Percentiles rank a stretch among this genome's conserved stretches.
Conservation (phyloP, 2,797 vertebrate genomes). For the Phalloptychus januarius region DNA sequence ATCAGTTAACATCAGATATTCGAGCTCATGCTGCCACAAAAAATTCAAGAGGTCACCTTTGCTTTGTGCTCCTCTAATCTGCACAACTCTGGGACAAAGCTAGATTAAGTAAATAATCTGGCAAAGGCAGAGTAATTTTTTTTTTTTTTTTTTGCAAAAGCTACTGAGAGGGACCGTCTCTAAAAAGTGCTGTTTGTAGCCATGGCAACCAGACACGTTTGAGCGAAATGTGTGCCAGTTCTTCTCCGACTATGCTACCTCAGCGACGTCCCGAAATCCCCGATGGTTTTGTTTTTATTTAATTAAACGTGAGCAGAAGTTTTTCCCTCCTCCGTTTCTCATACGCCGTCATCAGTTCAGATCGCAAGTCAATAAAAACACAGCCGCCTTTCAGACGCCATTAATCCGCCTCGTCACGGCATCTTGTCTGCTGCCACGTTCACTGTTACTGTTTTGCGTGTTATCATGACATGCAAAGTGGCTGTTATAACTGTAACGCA, state of each 20-base stretch:
- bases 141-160: background rate
- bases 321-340: conserved; percentile 4
- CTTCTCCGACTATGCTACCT: conserved; percentile 26
- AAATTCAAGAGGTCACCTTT: conserved; percentile 49
- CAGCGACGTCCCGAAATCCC: conserved; percentile 9
- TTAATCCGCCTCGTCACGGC: conserved; percentile 11
- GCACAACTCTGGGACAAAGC: conserved; percentile 59
- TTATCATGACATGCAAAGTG: conserved; percentile 31
- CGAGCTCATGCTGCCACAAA: background rate
- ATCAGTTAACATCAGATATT: conserved; percentile 16
- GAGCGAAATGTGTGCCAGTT: conserved; percentile 49
- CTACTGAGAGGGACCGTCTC: conserved; percentile 43
- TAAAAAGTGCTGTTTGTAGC: conserved; percentile 63
- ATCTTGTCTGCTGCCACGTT: conserved; percentile 17
- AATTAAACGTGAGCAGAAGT: conserved; percentile 21
- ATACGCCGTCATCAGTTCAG: conserved; percentile 11
- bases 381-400: background rate
- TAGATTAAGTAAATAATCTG: conserved; percentile 69
- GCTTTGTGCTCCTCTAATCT: conserved; percentile 55
- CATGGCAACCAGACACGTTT: conserved; percentile 74
- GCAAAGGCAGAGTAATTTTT: conserved; percentile 53
- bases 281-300: conserved; percentile 11
- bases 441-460: conserved; percentile 6
- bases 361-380: conserved; percentile 11
- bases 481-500: conserved; percentile 40